Evolutionary conservation across 2,888 invertebrate species (phyloP), one percentile per base, ranked within the genome.

Genomic region (Diaphora mendica): DNA sequence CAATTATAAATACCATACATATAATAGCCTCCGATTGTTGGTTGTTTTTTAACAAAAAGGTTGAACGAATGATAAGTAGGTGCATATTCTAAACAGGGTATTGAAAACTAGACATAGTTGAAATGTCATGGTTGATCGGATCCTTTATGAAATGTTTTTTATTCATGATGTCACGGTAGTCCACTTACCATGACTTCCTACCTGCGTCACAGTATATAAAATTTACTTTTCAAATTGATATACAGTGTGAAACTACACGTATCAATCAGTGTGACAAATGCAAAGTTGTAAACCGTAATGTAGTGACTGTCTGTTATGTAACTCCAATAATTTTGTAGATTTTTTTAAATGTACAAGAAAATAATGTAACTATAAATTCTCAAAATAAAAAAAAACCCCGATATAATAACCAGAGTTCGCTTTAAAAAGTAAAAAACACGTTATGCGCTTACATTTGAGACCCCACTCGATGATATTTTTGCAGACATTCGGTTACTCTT

Each of bases 141-240:
- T 86, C 88, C 87, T 89, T 89, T 90, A 85, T 87, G 77, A 81
- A 85, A 85, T 26, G 81, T 89, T 90, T 89, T 83, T 89, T 85
- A 88, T 88, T 87, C 75, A 76, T 76, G 80, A 75, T 85, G 86
- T 88, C 87, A 88, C 84, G 82, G 81, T 80, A 86, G 71, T 55
- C 51, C 51, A n/a, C 51, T 55, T n/a, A 55, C 51, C 51, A 55
- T 55, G n/a, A 55, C 51, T 55, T n/a, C 51, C 51, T 55, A 23
- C 51, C 51, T 51, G 23, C 78, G 79, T 83, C 86, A 86, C 74
- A 76, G 70, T 66, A 76, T 69, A 72, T 78, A 80, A 80, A 26
- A 30, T 30, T 62, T 73, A 66, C 72, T 73, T 75, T 72, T 64
- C 76, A 79, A 82, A 79, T 71, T 77, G 70, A 69, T 77, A 76